Evolutionary conservation across 2,888 invertebrate species (phyloP).

Genomic region (Cryptocheilus praepositus): DNA sequence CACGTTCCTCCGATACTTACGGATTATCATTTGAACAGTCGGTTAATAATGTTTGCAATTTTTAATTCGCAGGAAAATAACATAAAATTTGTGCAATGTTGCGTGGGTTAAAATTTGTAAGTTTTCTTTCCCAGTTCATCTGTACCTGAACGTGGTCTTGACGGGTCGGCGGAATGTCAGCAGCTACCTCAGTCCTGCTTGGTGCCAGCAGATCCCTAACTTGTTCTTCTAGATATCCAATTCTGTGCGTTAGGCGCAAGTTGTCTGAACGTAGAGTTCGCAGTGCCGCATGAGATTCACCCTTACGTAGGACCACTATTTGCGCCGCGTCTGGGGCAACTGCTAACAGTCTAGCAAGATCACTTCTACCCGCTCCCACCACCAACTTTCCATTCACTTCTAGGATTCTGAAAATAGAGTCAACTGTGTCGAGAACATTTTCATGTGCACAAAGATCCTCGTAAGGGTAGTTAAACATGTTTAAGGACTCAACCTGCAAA

Average conservation of each 20-base stretch:
- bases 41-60: slow-evolving; percentile 8
- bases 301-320: slow-evolving; percentile 79
- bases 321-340: slow-evolving; percentile 80
- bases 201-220: slow-evolving; percentile 76
- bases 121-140: not conserved
- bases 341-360: slow-evolving; percentile 81
- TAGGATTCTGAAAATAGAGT: slow-evolving; percentile 78
- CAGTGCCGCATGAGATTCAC: slow-evolving; percentile 67
- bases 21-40: too few relatives aligned
- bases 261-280: slow-evolving; percentile 83
- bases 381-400: slow-evolving; percentile 89
- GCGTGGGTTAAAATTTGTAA: too few relatives aligned
- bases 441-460: too few relatives aligned
- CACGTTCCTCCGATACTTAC: too few relatives aligned
- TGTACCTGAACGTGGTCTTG: slow-evolving; percentile 70
- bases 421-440: too few relatives aligned
- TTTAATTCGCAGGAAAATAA: too few relatives aligned
- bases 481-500: too few relatives aligned
- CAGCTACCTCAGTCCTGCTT: slow-evolving; percentile 54
- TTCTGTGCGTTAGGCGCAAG: slow-evolving; percentile 89
- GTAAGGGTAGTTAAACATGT: too few relatives aligned
- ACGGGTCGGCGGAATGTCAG: slow-evolving; percentile 52
- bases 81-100: too few relatives aligned
- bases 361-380: slow-evolving; percentile 82
- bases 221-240: slow-evolving; percentile 93